Base-by-base conservation (phyloP, 2,113 vertebrate genomes). In the Anguilla rostrata region DNA sequence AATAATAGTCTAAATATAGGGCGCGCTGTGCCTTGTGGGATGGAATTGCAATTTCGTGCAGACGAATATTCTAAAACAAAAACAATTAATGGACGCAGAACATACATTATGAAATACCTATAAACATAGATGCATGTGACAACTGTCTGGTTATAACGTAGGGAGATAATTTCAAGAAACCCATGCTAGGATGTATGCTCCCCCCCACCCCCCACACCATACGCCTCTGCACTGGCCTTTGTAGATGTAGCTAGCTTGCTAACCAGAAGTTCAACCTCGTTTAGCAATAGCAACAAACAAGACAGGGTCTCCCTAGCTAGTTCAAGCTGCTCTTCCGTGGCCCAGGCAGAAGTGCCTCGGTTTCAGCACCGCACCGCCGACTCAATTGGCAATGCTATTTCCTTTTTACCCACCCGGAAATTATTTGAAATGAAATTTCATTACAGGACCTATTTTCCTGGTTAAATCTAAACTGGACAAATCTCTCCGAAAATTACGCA, bases 401-500 rank as follows among this genome's bases (percentile, higher is more conserved):
- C 71, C 71, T 75, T 75, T 66, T 75, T 34, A 75, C 71, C 71
- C 71, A 75, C 71, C 71, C 71, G 71, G 71, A 75, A 75, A 75
- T 75, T 12, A 75, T 75, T 75, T 75, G 6, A 75, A 34, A 75
- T 75, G 2, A 75, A 34, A 75, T 75, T 11, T 75, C 29, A 75
- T 34, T 75, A 9, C 6, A 75, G n/a, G 71, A 75, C 12, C 71
- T 75, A 75, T 34, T n/a, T 75, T 12, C 29, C 22, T 75, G 26
- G 34, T 75, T 75, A 29, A 75, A 75, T 49, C 39, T 57, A 9
- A 56, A 49, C 46, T 16, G 89, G 92, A 90, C 86, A 91, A 90
- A 92, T 87, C 87, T 88, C 80, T 83, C 92, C 89, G 91, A 86
- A 91, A 89, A 90, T 94, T 96, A 95, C 94, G 94, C 95, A 95